Evolutionary conservation across 2,888 invertebrate species (phyloP).

Genomic region (Pinctada fucata): DNA sequence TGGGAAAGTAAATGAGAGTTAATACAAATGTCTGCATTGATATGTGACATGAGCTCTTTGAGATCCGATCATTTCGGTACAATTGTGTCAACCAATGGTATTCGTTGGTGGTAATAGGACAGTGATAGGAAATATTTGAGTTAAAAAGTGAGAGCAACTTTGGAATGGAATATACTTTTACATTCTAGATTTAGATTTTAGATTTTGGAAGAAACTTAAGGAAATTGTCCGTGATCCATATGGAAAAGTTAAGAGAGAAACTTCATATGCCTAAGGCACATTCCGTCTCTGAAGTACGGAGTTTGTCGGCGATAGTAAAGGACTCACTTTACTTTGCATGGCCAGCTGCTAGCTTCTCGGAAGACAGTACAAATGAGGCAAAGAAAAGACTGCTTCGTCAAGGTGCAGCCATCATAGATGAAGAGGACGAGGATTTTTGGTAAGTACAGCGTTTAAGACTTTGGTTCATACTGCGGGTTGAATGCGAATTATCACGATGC

Average conservation of each 20-base stretch:
- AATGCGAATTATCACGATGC: not conserved
- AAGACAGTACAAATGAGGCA: conserved; percentile 27
- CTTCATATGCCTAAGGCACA: conserved; percentile 52
- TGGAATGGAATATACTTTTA: no score
- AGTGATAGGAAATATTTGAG: no score
- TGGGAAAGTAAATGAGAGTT: no score
- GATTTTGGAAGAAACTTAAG: no score
- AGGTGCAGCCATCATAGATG: conserved; percentile 27
- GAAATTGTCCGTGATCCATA: conserved; percentile 1
- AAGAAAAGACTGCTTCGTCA: conserved; percentile 28
- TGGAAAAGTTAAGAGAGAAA: conserved; percentile 52
- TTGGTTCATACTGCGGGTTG: not conserved
- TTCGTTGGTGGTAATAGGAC: no score
- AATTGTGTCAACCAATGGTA: no score
- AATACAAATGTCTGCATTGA: no score
- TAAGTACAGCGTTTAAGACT: conserved; percentile 20
- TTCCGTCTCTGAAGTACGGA: conserved; percentile 53
- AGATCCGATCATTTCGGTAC: no score
- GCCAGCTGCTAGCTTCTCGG: conserved; percentile 56
- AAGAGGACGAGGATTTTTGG: conserved; percentile 27
- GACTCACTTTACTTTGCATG: conserved; percentile 64
- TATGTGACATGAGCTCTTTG: no score
- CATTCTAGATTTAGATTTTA: no score
- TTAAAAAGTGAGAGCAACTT: no score
- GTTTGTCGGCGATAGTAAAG: conserved; percentile 58